Evolutionary conservation across 2,113 vertebrate genomes (phyloP).

Genomic region (Papio anubis): DNA sequence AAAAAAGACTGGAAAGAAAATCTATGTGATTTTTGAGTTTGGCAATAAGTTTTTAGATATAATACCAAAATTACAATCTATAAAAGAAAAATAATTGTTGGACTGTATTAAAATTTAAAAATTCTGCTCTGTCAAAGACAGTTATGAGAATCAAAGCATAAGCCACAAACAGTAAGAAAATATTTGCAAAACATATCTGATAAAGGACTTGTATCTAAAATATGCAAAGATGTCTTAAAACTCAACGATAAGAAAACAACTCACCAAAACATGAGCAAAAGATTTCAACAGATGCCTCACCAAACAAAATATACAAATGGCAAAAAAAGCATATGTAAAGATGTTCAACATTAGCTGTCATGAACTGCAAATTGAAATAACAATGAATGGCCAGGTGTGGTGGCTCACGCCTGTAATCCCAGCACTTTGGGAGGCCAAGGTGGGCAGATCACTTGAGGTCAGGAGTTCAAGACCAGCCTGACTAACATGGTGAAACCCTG

Average conservation of each 20-base stretch:
- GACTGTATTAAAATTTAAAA: neutral
- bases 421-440: too few species aligned
- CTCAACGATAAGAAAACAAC: neutral
- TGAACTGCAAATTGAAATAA: neutral
- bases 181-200: neutral
- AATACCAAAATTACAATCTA: neutral
- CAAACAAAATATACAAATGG: neutral
- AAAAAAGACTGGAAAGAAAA: neutral
- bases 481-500: too few species aligned
- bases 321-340: neutral
- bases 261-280: neutral
- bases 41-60: neutral
- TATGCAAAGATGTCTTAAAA: neutral
- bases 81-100: neutral
- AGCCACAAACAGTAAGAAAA: neutral
- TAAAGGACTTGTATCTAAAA: neutral
- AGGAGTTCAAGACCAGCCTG: too few species aligned
- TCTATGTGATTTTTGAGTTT: neutral
- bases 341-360: neutral
- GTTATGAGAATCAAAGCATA: neutral
- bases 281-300: neutral
- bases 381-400: neutral
- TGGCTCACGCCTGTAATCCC: too few species aligned
- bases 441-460: too few species aligned
- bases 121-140: neutral